Conservation (phyloP, 2,797 vertebrate genomes). For the Alfaro cultratus region DNA sequence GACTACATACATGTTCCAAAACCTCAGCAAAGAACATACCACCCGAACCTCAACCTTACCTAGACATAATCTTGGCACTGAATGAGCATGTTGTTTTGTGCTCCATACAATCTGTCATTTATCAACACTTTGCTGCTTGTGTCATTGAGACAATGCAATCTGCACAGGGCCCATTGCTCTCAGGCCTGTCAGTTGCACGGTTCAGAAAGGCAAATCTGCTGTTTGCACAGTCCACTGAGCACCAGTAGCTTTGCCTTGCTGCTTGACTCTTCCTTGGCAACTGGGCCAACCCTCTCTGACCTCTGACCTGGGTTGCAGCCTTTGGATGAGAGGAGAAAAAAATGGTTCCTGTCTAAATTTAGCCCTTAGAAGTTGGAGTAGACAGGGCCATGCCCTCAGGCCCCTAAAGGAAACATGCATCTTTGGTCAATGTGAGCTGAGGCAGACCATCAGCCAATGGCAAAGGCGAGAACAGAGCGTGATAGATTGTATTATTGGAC, state of each 20-base stretch:
- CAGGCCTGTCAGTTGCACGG: constrained; percentile 59
- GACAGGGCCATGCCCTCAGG: constrained; percentile 62
- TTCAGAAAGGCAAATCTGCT: constrained; percentile 52
- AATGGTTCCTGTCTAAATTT: constrained; percentile 69
- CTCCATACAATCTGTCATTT: constrained; percentile 59
- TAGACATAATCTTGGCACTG: constrained; percentile 47
- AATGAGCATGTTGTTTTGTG: constrained; percentile 51
- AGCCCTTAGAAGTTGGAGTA: constrained; percentile 63
- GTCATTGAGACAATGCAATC: constrained; percentile 51
- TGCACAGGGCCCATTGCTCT: constrained; percentile 48
- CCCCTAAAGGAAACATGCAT: constrained; percentile 60
- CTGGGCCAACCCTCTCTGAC: constrained; percentile 57
- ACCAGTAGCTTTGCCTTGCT: constrained; percentile 54
- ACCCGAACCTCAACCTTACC: constrained; percentile 25
- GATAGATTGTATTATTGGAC: constrained; percentile 72
- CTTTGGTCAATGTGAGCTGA: constrained; percentile 62
- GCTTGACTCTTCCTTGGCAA: constrained; percentile 69
- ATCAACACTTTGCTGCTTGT: constrained; percentile 43
- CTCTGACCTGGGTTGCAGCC: constrained; percentile 59
- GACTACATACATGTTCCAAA: constrained; percentile 2
- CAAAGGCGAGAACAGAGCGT: constrained; percentile 57
- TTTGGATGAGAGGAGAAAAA: constrained; percentile 38
- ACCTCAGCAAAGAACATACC: constrained; percentile 53
- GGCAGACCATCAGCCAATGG: constrained; percentile 63
- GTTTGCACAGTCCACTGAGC: constrained; percentile 71